Percentiles rank a stretch among this genome's conserved stretches.
Evolutionary conservation across 1,140 invertebrate genomes (phyloP).

Genomic region (Cotesia chilonis): DNA sequence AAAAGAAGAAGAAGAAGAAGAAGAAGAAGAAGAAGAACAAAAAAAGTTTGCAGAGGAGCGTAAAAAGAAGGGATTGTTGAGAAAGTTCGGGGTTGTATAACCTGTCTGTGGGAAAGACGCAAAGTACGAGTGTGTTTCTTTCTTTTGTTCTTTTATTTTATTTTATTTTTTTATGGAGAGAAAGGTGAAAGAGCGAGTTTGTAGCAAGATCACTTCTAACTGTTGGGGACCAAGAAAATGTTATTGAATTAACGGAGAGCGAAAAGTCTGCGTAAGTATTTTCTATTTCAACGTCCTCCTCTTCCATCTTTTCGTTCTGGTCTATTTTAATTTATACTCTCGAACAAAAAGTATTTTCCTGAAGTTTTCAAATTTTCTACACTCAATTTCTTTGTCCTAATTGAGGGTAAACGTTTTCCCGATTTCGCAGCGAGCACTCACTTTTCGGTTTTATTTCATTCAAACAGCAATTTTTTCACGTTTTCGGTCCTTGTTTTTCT

Average conservation of each 20-base stretch:
- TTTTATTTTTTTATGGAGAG: background rate
- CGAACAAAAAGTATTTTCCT: background rate
- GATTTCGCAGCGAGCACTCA: conserved; percentile 7
- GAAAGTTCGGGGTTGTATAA: conserved; percentile 18
- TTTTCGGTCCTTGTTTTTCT: conserved; percentile 11
- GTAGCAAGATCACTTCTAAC: conserved; percentile 24
- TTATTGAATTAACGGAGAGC: conserved; percentile 36
- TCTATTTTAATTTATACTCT: background rate
- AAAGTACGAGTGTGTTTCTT: conserved; percentile 1
- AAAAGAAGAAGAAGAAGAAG: conserved; percentile 12
- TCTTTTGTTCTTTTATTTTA: background rate
- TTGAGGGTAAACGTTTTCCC: conserved; percentile 34
- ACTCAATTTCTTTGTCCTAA: conserved; percentile 29
- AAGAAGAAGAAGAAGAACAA: conserved; percentile 6
- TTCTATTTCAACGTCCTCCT: background rate
- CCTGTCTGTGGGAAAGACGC: conserved; percentile 3
- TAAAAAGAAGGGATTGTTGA: conserved; percentile 3
- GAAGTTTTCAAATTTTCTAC: conserved; percentile 31
- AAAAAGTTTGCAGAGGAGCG: too few species aligned
- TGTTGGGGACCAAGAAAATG: conserved; percentile 22
- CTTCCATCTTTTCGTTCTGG: too few species aligned
- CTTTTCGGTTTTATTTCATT: background rate
- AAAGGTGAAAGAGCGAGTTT: conserved; percentile 27
- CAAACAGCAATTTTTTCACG: background rate
- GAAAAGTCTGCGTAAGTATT: conserved; percentile 19